Base-by-base conservation (phyloP, 2,113 vertebrate genomes). In the Sclerurus mexicanus region DNA sequence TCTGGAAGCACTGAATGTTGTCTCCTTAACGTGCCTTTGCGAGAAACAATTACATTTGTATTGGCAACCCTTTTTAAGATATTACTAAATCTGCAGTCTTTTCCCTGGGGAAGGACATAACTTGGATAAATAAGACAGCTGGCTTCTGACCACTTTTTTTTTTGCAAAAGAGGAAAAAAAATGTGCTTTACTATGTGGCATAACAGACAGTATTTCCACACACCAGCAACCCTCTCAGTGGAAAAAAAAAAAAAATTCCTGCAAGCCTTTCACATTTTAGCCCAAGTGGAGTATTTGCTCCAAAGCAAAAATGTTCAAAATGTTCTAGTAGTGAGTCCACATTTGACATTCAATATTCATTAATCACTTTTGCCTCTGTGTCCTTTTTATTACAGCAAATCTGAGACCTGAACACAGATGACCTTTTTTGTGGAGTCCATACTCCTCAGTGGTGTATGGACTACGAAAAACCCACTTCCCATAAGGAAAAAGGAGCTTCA, bases 151-250 rank as follows among this genome's bases (percentile, higher is more conserved):
- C 62, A 78, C 73, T 47, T 72, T 37, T 94, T 94, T 93, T 47
- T 75, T 37, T 94, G 90, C 79, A 92, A 81, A 96, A 88, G 93
- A 92, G 68, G 73, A 37, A 85, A 95, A 94, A 94, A 93, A 91
- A 85, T 79, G 58, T 74, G 50, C 68, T 95, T 93, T 86, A 85
- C 55, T 92, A 88, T 95, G 95, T 95, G 88, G 92, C 92, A 92
- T 49, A 71, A 74, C 4, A 93, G 82, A 85, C 46, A 83, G 27
- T 77, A 84, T 95, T 97, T 96, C 93, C 90, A 96, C 83, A 92
- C 31, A 93, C 67, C 79, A 96, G 82, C 55, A 90, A 21, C 31
- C 6, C 28, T 86, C 77, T 77, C 62, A 53, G 31, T 42, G 60
- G 76, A 88, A 88, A 94, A 78, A 80, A 72, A 52, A 62, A 56